Evolutionary conservation across 2,113 vertebrate species (phyloP).

Genomic region (Dicrurus megarhynchus): DNA sequence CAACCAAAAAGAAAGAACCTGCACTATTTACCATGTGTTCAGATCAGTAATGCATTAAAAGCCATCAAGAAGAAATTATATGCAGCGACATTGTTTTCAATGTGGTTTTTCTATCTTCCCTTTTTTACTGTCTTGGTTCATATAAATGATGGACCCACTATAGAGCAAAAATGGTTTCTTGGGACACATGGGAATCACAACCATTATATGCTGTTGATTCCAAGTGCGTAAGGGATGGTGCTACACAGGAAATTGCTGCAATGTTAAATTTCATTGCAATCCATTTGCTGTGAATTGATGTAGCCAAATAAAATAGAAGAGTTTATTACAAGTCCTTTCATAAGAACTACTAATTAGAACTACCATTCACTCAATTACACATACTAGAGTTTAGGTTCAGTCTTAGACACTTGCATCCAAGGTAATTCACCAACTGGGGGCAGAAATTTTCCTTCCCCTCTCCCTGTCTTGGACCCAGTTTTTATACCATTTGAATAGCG

Average conservation of each 20-base stretch:
- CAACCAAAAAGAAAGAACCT: not conserved
- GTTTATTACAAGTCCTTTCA: not conserved
- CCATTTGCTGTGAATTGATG: slow-evolving; percentile 47
- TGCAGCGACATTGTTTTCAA: not conserved
- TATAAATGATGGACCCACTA: slow-evolving; percentile 31
- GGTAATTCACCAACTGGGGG: not conserved
- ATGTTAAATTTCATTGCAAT: slow-evolving; percentile 44
- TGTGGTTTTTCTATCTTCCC: not conserved
- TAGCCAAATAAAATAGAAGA: slow-evolving; percentile 43
- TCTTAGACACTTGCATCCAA: not conserved
- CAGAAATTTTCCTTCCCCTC: not conserved
- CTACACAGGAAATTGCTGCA: slow-evolving; percentile 13
- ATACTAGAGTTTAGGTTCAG: not conserved
- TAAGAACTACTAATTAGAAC: not conserved
- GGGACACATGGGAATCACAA: not conserved
- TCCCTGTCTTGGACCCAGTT: not conserved
- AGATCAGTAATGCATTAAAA: slow-evolving; percentile 42
- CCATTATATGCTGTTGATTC: not conserved
- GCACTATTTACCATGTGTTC: not conserved
- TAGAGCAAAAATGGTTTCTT: slow-evolving; percentile 45
- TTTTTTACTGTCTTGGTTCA: not conserved
- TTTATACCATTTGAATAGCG: not conserved
- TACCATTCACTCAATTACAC: not conserved
- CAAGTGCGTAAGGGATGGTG: not conserved
- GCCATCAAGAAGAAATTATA: slow-evolving; percentile 32